phyloP scores from a whole-genome alignment of 1,140 invertebrate genomes.

The Drosophila punjabiensis region DNA sequence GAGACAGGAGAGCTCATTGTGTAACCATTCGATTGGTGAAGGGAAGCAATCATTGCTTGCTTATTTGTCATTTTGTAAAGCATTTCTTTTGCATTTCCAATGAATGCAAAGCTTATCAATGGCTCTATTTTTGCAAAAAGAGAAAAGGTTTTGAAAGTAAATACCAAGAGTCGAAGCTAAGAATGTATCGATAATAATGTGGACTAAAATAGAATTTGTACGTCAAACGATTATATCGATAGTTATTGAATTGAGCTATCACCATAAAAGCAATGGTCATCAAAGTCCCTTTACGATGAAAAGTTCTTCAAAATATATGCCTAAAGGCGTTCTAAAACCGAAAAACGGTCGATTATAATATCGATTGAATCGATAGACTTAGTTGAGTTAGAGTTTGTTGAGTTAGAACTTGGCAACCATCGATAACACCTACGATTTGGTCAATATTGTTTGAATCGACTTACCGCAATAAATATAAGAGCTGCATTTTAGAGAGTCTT shows the following conservation, averaged over 20 bases:
- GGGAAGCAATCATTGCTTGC: slow-evolving; percentile 43
- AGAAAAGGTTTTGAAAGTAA: neutral
- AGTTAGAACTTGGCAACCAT: neutral
- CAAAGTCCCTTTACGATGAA: no score
- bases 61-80: slow-evolving; percentile 53
- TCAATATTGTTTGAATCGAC: neutral
- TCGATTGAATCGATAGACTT: no score
- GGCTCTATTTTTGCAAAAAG: neutral
- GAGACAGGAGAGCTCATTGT: slow-evolving; percentile 33
- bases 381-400: no score
- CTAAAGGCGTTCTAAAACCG: no score
- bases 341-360: no score
- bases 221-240: no score
- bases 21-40: slow-evolving; percentile 53
- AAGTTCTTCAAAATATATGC: no score
- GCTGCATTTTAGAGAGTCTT: neutral
- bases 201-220: neutral
- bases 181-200: neutral
- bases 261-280: no score
- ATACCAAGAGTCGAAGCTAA: neutral
- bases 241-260: no score
- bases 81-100: slow-evolving; percentile 30
- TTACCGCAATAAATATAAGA: no score
- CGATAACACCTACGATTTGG: neutral
- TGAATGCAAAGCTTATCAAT: slow-evolving; percentile 25